A percentile compares a stretch with the other conserved stretches of the same genome.
Evolutionary conservation across 2,888 invertebrate genomes (phyloP).

Genomic region (Xylocampa areola): DNA sequence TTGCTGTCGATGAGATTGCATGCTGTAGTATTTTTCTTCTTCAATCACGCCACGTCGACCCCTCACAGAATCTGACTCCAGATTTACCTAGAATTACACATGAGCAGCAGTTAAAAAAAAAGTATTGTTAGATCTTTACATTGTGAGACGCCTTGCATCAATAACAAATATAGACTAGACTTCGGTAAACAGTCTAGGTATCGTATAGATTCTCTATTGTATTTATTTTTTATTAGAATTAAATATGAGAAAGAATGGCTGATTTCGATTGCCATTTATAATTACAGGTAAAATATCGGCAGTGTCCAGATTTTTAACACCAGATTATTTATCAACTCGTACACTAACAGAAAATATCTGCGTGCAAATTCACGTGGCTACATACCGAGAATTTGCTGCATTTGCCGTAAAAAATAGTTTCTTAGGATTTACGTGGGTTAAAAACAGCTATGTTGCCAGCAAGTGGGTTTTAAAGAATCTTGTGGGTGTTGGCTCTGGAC

Average conservation of each 20-base stretch:
- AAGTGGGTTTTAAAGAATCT: conserved; percentile 29
- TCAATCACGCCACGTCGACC: conserved; percentile 85
- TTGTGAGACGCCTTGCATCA: too few relatives aligned
- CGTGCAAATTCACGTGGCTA: neutral
- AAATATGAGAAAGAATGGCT: too few relatives aligned
- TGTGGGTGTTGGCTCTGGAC: conserved; percentile 16
- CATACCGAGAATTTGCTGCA: conserved; percentile 2
- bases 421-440: conserved; percentile 11
- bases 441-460: conserved; percentile 16
- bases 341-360: conserved; percentile 19
- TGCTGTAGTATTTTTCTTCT: conserved; percentile 84
- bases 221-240: too few relatives aligned
- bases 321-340: conserved; percentile 2
- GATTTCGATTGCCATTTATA: too few relatives aligned
- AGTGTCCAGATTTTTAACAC: too few relatives aligned
- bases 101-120: neutral
- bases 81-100: conserved; percentile 65
- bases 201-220: too few relatives aligned
- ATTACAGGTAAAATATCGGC: too few relatives aligned
- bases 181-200: too few relatives aligned
- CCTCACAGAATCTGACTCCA: conserved; percentile 70
- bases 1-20: conserved; percentile 73
- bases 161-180: too few relatives aligned
- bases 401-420: conserved; percentile 11
- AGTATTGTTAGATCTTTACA: too few relatives aligned